These are phyloP conservation scores for Quiscalus mexicanus DNA, from an alignment of 2,113 vertebrate genomes.

Conservation along the genomic window DNA sequence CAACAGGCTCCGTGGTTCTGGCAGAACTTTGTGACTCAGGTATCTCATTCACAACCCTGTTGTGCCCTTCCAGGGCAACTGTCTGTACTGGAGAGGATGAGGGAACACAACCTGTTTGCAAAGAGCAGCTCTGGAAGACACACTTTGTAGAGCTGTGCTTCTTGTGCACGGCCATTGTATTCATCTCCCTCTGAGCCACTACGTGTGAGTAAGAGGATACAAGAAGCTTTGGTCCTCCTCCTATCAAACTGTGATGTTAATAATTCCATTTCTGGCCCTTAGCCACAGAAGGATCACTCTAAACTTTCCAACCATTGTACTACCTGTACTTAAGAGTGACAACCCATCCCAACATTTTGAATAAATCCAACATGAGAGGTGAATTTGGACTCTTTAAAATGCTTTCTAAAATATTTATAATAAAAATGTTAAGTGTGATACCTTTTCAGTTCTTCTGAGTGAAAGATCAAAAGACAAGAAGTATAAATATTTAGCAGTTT, in stretches of 20 bases:
- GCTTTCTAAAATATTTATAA: constrained; percentile 48
- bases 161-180: not conserved
- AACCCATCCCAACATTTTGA: not conserved
- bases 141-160: not conserved
- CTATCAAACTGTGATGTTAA: not conserved
- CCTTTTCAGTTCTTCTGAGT: constrained; percentile 10
- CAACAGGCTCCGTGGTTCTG: not conserved
- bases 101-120: not conserved
- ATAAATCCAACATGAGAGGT: constrained; percentile 13
- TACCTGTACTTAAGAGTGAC: not conserved
- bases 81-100: not conserved
- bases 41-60: not conserved
- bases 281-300: not conserved
- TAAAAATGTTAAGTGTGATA: constrained; percentile 26
- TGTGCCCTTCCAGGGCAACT: not conserved
- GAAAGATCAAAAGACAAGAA: constrained; percentile 44
- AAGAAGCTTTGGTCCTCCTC: not conserved
- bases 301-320: not conserved
- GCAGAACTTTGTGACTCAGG: not conserved
- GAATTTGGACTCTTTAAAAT: constrained; percentile 36
- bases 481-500: constrained; percentile 61
- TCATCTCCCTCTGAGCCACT: not conserved
- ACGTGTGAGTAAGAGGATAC: rapidly evolving
- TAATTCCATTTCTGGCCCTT: not conserved
- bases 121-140: not conserved